Percentiles rank a stretch among this genome's conserved stretches.
These are phyloP conservation scores for Balanococcus diminutus DNA, from an alignment of 2,888 invertebrate genomes.

Conservation along the genomic window DNA sequence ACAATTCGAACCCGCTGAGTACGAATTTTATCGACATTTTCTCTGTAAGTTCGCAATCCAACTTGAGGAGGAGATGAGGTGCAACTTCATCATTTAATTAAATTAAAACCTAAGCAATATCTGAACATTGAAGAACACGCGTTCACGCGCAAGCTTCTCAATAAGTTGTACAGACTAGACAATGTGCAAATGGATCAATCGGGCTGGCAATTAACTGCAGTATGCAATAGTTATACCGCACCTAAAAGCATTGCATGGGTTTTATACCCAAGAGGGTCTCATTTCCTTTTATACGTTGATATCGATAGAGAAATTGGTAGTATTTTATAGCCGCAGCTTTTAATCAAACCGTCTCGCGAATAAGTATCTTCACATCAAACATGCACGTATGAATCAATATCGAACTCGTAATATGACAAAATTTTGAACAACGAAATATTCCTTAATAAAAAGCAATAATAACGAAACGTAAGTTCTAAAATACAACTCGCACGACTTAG, in stretches of 20 bases:
- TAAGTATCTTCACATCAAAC: neutral
- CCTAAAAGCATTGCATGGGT: neutral
- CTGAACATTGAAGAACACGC: neutral
- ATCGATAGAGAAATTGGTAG: neutral
- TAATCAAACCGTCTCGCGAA: neutral
- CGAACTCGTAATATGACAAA: neutral
- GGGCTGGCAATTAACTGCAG: slow-evolving; percentile 7
- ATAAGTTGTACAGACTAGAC: neutral
- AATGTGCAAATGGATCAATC: neutral
- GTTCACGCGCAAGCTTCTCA: neutral
- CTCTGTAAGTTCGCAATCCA: no score
- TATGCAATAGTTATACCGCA: no score
- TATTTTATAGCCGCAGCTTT: neutral
- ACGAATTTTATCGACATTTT: no score
- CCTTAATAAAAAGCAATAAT: neutral
- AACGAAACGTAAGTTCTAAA: neutral
- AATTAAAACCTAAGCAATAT: no score
- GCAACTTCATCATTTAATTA: neutral
- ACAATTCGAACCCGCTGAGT: no score
- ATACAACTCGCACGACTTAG: neutral
- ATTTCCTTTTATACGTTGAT: neutral
- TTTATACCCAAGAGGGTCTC: neutral
- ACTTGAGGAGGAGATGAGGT: no score
- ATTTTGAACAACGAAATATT: neutral
- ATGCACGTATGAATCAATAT: no score